phyloP scores from a whole-genome alignment of 2,113 vertebrate species.

The Tor tambroides region DNA sequence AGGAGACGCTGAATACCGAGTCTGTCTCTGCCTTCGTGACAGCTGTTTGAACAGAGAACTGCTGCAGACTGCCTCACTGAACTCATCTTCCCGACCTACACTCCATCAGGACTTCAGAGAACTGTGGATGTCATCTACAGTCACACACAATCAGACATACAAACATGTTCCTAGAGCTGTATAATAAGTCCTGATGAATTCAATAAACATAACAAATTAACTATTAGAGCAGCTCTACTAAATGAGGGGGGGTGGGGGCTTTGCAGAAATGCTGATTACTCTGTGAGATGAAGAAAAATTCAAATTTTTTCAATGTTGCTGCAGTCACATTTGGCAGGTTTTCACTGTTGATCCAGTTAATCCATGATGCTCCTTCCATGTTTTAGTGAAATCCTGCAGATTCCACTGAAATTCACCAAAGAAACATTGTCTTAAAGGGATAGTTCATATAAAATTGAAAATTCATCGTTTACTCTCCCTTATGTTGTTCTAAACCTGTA shows the following conservation, averaged over 20 bases:
- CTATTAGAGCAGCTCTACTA: conserved; percentile 32
- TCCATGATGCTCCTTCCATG: not conserved
- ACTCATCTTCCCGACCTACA: conserved; percentile 18
- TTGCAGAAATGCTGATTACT: not conserved
- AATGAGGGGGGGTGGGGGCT: conserved; percentile 1
- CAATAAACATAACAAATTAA: conserved; percentile 47
- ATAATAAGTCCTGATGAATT: conserved; percentile 52
- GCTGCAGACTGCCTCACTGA: conserved; percentile 14
- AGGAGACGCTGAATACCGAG: not conserved
- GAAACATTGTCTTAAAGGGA: not conserved
- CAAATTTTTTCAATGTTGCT: not conserved
- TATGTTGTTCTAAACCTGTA: not conserved
- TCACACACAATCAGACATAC: not conserved
- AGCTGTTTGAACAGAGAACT: not conserved
- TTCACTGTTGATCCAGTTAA: not conserved
- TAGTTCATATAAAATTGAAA: not conserved
- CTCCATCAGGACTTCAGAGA: conserved; percentile 41
- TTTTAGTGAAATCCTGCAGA: not conserved
- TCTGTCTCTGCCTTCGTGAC: not conserved
- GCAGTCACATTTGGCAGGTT: not conserved
- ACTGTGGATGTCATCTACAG: not conserved
- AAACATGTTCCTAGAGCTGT: not conserved
- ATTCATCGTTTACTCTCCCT: not conserved
- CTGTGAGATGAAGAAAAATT: not conserved
- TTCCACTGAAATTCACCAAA: not conserved